Evolutionary conservation across 2,113 vertebrate genomes (phyloP), one percentile per base, ranked within the genome.

Genomic region (Haemorhous mexicanus): DNA sequence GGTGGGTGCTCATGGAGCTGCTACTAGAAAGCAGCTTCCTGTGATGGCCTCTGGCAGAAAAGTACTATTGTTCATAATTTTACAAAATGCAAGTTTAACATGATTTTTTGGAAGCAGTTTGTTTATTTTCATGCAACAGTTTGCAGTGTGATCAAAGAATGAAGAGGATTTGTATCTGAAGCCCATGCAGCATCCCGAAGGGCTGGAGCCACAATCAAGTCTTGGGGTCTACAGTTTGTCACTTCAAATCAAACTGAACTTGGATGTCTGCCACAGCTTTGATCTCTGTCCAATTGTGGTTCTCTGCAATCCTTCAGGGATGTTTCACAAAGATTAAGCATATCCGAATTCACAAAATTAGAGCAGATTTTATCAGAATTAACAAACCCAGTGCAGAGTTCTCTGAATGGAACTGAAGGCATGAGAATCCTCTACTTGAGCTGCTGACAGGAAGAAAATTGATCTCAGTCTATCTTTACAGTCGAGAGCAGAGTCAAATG

Each of bases 321-420:
- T 63, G 56, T 78, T 94, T 92, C 3, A 9, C 4, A 2, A 78
- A 81, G 89, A 95, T 92, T 92, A 77, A 81, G 39, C 27, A 4
- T 67, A 92, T 78, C 77, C 52, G 35, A 81, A 94, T 87, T 81
- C 69, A 90, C 23, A 89, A 68, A 92, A 96, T 81, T 58, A 78
- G 47, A 77, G 56, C 43, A 86, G 89, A 93, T 92, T 93, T 96
- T 93, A 94, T 94, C 83, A 75, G 83, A 93, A 67, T 89, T 93
- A 88, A 58, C 75, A 90, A 94, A 70, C 39, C 7, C 66, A 52
- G 15, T 37, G 41, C 12, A 37, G 78, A 66, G 44, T 64, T 83
- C 52, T 56, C 17, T 87, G 89, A 94, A 75, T 94, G 80, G 32
- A 91, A 78, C 35, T 78, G 47, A 93, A 81, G 61, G 74, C n/a